Evolutionary conservation across 30 jellyfish, hydroid and myxozoan species (phyloP).

Genomic region (Phacellophora camtschatica): DNA sequence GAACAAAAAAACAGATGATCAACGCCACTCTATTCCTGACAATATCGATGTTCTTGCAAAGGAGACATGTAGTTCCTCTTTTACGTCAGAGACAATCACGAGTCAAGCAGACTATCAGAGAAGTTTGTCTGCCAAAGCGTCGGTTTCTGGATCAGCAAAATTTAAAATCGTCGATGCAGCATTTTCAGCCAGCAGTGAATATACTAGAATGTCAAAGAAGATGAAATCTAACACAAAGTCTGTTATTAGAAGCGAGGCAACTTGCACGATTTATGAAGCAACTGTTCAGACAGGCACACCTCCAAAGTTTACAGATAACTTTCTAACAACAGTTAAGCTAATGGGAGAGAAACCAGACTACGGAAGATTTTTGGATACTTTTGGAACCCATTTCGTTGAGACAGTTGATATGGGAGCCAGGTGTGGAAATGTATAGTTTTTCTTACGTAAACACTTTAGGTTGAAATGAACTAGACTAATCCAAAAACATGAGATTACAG

Average conservation of each 20-base stretch:
- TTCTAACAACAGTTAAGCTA: constrained; percentile 4
- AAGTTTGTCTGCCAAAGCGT: constrained; percentile 16
- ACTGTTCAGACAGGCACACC: constrained; percentile 37
- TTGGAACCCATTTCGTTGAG: constrained; percentile 49
- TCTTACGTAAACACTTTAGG: too few relatives aligned
- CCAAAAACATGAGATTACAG: too few relatives aligned
- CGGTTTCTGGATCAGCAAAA: neutral
- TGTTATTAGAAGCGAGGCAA: constrained; percentile 40
- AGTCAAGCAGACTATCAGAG: constrained; percentile 34
- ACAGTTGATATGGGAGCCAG: constrained; percentile 51
- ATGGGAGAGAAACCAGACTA: neutral
- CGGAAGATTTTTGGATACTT: constrained; percentile 25
- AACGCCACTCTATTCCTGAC: constrained; percentile 20
- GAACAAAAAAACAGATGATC: constrained; percentile 26
- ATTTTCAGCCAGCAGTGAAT: constrained; percentile 47
- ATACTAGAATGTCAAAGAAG: constrained; percentile 27
- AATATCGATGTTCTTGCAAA: constrained; percentile 20
- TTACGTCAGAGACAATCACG: constrained; percentile 10
- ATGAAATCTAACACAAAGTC: constrained; percentile 31
- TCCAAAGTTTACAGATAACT: constrained; percentile 37
- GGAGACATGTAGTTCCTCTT: constrained; percentile 34
- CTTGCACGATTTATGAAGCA: constrained; percentile 40
- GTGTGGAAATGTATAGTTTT: neutral
- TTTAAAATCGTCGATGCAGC: constrained; percentile 16
- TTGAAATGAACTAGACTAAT: too few relatives aligned